These are phyloP conservation scores for Antechinus flavipes DNA, from an alignment of 2,113 vertebrate species.

Conservation along the genomic window DNA sequence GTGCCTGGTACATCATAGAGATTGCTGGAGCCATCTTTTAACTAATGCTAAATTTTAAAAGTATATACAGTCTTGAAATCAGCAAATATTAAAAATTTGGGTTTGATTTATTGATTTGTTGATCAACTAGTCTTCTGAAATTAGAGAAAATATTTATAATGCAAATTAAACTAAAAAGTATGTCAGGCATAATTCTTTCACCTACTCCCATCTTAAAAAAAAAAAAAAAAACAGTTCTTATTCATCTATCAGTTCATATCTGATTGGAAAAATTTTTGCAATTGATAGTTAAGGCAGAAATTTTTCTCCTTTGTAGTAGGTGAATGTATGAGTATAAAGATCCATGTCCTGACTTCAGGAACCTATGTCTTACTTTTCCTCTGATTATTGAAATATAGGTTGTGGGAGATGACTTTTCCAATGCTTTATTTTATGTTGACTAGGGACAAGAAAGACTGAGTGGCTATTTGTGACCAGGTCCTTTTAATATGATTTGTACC, in stretches of 20 bases:
- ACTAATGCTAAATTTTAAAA: background rate
- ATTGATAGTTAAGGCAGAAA: background rate
- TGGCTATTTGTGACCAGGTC: background rate
- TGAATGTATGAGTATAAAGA: background rate
- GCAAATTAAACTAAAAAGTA: background rate
- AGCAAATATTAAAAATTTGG: background rate
- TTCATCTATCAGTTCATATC: background rate
- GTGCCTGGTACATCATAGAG: background rate
- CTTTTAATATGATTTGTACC: slow-evolving; percentile 4
- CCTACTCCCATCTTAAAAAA: background rate
- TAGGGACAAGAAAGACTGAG: background rate
- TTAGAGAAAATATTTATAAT: background rate
- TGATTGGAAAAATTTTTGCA: background rate
- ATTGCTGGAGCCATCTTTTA: background rate
- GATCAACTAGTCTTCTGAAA: background rate
- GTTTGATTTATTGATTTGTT: background rate
- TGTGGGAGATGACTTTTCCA: background rate
- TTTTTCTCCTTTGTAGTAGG: background rate
- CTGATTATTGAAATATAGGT: background rate
- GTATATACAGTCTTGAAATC: background rate
- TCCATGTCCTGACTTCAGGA: background rate
- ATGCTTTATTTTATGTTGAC: background rate
- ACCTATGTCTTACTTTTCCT: background rate
- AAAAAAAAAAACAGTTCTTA: background rate
- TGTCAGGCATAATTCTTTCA: background rate